Base-by-base conservation (phyloP, 2,113 vertebrate genomes). In the Apaloderma vittatum region DNA sequence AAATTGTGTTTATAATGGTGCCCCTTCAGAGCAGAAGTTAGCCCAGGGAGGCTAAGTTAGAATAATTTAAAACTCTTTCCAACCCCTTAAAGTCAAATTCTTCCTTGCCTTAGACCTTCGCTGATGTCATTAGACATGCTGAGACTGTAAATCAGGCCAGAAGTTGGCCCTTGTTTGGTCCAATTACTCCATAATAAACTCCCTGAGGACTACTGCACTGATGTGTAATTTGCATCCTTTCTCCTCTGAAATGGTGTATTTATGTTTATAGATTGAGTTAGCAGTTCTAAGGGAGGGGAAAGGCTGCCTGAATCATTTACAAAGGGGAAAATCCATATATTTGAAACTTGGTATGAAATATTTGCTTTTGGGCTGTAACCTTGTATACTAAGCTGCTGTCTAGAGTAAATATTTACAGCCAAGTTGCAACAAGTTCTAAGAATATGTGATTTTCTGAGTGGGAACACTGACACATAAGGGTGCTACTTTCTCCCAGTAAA, bases 381-480 rank as follows among this genome's bases (percentile, higher is more conserved):
- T 89, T 84, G 59, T 84, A 82, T 95, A 92, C 93, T 82, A 63
- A 87, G 79, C 83, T 88, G 94, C 86, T 77, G 74, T 74, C 59
- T 80, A 62, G 90, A 90, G 67, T 97, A 97, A 97, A 97, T 98
- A 98, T 98, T 97, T 98, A 98, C 95, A 90, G 90, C 90, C 97
- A 95, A 97, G 96, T 97, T 95, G 87, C 97, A 97, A 97, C 97
- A 97, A 95, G 97, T 96, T 71, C 86, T 93, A 77, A 95, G 95
- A 97, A 95, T 91, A 49, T 71, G 34, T 55, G 75, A 90, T 93
- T 89, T 96, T 97, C 89, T 93, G 32, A 78, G 82, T 86, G 84
- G 90, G 96, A 95, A 89, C 71, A 40, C 70, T 77, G 86, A 88
- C 78, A 95, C 70, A 74, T 36, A 68, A 92, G 86, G 86, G 67